Conservation (phyloP, 2,797 vertebrate genomes). For the Anas flavirostris region DNA sequence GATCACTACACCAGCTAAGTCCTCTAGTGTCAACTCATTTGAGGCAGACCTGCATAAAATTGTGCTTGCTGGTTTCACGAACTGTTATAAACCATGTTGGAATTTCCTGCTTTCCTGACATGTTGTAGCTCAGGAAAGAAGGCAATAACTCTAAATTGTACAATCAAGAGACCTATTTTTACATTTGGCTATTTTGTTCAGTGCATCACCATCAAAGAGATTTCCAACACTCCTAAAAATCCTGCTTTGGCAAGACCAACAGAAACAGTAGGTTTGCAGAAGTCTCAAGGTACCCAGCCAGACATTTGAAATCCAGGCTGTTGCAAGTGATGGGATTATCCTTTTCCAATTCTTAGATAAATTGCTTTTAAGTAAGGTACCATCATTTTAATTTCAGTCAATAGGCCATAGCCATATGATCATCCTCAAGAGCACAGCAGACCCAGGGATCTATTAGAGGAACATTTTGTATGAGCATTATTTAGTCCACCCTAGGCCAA, state of each 20-base stretch:
- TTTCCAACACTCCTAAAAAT: not conserved
- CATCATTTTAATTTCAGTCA: not conserved
- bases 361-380: not conserved
- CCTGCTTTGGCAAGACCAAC: not conserved
- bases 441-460: not conserved
- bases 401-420: not conserved
- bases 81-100: not conserved
- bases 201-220: not conserved
- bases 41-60: not conserved
- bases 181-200: not conserved
- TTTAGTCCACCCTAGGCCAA: not conserved
- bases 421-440: not conserved
- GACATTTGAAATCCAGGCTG: not conserved
- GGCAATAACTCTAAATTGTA: not conserved
- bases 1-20: not conserved
- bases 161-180: not conserved
- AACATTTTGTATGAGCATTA: not conserved
- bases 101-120: not conserved
- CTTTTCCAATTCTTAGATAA: not conserved
- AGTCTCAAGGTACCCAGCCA: not conserved
- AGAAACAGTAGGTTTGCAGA: not conserved
- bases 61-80: not conserved
- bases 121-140: not conserved
- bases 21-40: not conserved
- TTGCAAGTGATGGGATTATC: not conserved